These are phyloP conservation scores for Danionella cerebrum DNA, from an alignment of 2,113 vertebrate species.

Conservation along the genomic window DNA sequence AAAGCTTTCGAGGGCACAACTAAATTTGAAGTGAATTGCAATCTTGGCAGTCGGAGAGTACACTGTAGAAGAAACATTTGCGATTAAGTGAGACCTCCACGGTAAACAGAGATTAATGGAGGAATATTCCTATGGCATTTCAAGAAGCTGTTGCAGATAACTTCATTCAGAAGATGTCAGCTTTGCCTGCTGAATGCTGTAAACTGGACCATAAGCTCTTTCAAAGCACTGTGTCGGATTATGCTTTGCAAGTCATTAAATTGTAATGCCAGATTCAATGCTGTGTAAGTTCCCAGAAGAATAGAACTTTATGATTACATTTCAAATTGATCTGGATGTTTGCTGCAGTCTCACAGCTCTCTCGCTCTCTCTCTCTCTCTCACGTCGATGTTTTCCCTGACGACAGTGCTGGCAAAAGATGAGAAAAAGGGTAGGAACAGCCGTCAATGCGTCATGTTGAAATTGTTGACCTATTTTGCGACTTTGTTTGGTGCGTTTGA, in stretches of 20 bases:
- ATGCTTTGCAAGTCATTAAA: slow-evolving; percentile 37
- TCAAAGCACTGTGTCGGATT: slow-evolving; percentile 33
- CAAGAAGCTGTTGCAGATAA: slow-evolving; percentile 22
- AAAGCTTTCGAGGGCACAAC: background rate
- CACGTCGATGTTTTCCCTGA: background rate
- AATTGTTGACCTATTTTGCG: slow-evolving; percentile 1
- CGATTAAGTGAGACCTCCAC: slow-evolving; percentile 5
- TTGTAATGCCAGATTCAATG: slow-evolving; percentile 25
- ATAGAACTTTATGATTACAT: slow-evolving; percentile 34
- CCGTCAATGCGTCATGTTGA: background rate
- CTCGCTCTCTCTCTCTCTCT: background rate
- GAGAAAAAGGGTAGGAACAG: background rate
- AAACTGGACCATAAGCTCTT: slow-evolving; percentile 35
- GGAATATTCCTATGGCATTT: slow-evolving; percentile 17
- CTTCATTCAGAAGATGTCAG: slow-evolving; percentile 27
- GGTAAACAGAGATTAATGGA: slow-evolving; percentile 31
- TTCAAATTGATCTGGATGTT: slow-evolving; percentile 31
- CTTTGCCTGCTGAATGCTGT: slow-evolving; percentile 20
- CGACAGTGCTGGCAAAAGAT: slow-evolving; percentile 11
- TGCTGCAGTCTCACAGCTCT: slow-evolving; percentile 8
- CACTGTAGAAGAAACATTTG: background rate
- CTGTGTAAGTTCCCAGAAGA: slow-evolving; percentile 33
- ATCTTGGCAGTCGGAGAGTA: background rate
- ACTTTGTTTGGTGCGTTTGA: background rate
- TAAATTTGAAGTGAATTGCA: slow-evolving; percentile 14